A percentile compares a stretch with the other conserved stretches of the same genome.
Conservation (phyloP, 2,888 invertebrate species). For the Oxyteleia sp. region DNA sequence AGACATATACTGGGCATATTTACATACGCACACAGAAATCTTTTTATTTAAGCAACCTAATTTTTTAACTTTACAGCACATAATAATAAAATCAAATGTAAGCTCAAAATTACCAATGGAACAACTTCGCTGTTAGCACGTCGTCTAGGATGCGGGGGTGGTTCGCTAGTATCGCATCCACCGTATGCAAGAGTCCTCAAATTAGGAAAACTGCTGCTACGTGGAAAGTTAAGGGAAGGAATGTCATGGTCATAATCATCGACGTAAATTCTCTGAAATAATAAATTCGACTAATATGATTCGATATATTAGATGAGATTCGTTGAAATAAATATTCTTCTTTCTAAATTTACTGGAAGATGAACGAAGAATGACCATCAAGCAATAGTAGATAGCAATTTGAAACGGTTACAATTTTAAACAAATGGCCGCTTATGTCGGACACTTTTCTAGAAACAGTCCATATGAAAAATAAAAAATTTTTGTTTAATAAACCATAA, state of each 20-base stretch:
- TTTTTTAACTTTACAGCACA: too few species aligned
- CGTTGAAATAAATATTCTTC: too few species aligned
- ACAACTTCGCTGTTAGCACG: constrained; percentile 86
- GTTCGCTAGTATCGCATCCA: constrained; percentile 77
- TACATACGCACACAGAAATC: too few species aligned
- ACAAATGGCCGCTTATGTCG: too few species aligned
- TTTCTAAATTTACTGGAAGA: too few species aligned
- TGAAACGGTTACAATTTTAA: too few species aligned
- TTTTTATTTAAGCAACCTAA: too few species aligned
- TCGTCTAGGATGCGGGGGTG: constrained; percentile 82
- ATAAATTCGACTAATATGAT: constrained; percentile 20
- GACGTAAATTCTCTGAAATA: constrained; percentile 92
- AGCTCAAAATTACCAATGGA: constrained; percentile 81
- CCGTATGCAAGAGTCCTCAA: constrained; percentile 89
- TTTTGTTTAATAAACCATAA: too few species aligned
- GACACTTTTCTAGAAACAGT: too few species aligned
- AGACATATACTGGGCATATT: too few species aligned
- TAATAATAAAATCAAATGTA: too few species aligned
- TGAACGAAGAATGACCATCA: not conserved
- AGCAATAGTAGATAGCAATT: not conserved
- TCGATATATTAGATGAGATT: too few species aligned
- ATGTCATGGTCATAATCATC: constrained; percentile 84
- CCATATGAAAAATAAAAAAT: not conserved
- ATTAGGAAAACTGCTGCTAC: constrained; percentile 92
- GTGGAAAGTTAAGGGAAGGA: constrained; percentile 84